These are phyloP conservation scores for Sporophila hypoxantha DNA, from an alignment of 2,113 vertebrate genomes.

Conservation along the genomic window DNA sequence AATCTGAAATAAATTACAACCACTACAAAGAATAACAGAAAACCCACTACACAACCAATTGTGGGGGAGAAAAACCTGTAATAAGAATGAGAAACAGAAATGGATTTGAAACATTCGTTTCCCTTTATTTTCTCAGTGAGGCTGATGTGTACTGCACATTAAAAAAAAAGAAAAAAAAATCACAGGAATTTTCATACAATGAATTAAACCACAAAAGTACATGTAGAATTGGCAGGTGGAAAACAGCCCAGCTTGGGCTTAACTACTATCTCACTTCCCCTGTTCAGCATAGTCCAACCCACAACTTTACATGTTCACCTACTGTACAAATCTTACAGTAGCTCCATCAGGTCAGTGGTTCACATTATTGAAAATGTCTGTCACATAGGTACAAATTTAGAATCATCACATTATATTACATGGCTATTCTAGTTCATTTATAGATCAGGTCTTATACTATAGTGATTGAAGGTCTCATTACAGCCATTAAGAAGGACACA, in stretches of 20 bases:
- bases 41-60: not conserved
- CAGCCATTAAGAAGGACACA: constrained; percentile 89
- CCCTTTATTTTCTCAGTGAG: constrained; percentile 99
- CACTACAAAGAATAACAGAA: not conserved
- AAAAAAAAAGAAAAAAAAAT: constrained; percentile 78
- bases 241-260: constrained; percentile 83
- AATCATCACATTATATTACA: constrained; percentile 90
- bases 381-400: constrained; percentile 89
- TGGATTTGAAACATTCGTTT: constrained; percentile 90
- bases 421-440: constrained; percentile 97
- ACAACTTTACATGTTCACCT: constrained; percentile 81
- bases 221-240: constrained; percentile 88
- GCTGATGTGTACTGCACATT: constrained; percentile 96
- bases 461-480: constrained; percentile 90
- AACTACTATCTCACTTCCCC: constrained; percentile 73
- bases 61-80: not conserved
- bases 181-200: constrained; percentile 94
- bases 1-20: not conserved
- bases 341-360: constrained; percentile 84
- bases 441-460: constrained; percentile 87
- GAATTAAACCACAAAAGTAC: constrained; percentile 95
- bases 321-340: constrained; percentile 78
- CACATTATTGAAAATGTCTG: constrained; percentile 86
- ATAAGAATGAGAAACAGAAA: constrained; percentile 70
- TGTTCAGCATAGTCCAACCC: constrained; percentile 83